Evolutionary conservation across 2,797 vertebrate species (phyloP), one percentile per base, ranked within the genome.

Genomic region (Limosa lapponica): DNA sequence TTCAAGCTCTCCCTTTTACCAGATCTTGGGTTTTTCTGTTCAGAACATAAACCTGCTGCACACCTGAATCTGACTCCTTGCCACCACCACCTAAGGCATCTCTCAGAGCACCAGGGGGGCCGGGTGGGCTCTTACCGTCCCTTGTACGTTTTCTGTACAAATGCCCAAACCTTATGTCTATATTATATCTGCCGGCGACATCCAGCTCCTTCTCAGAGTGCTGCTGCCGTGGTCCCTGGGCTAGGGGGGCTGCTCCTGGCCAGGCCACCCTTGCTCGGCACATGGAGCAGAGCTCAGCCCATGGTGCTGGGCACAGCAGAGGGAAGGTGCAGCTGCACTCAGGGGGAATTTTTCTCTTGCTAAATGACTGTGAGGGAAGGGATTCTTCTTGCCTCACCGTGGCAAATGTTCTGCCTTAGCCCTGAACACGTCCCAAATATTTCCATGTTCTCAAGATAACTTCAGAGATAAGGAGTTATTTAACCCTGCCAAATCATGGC

Each of bases 381-480:
- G 84, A 85, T 74, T 80, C 48, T 64, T 95, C 59, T 52, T 57
- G 52, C 83, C 28, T 93, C 24, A 28, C 79, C 0, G 0, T 23
- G 16, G 84, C 4, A 28, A 90, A 57, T 34, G 52, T 73, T 84
- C 78, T 14, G 27, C 49, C 66, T 89, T 91, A 79, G 13, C 74
- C 44, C 67, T 80, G 28, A 93, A 82, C 16, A 13, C 20, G 22
- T 77, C 83, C 78, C 78, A 94, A 77, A 96, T 96, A 95, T 82
- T 96, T 97, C 86, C 46, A 30, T 15, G 57, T 90, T 87, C 93
- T 96, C 83, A 37, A 95, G 94, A 93, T 87, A 95, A 89, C 74
- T 80, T 93, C 43, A 85, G 84, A 78, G 93, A 96, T 93, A 96
- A 96, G 78, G 72, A 16, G 46, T 65, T 90, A 65, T 80, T 94